A percentile compares a stretch with the other conserved stretches of the same genome.
Evolutionary conservation across 2,113 vertebrate species (phyloP).

Genomic region (Dinomys branickii): DNA sequence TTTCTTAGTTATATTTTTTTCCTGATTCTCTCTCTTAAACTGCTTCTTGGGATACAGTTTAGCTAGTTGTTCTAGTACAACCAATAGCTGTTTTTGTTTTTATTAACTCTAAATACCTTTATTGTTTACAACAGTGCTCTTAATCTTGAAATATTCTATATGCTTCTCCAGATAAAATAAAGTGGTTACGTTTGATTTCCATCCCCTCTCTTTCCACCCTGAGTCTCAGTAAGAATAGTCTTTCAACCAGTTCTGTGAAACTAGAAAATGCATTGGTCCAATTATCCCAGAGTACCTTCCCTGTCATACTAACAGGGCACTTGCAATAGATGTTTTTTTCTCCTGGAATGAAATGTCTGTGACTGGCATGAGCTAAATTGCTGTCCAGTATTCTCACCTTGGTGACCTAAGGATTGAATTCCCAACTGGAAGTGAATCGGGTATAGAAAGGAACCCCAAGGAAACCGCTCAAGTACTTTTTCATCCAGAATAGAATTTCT

Average conservation of each 20-base stretch:
- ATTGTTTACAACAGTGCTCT: background rate
- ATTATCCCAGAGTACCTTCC: background rate
- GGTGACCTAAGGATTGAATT: too few relatives aligned
- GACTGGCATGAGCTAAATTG: background rate
- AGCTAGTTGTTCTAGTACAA: background rate
- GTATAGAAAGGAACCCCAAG: background rate
- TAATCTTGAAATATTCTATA: background rate
- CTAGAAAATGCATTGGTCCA: background rate
- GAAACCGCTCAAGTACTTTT: too few relatives aligned
- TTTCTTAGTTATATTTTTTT: background rate
- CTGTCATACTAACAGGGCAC: background rate
- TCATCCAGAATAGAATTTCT: background rate
- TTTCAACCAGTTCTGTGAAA: background rate
- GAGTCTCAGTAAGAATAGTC: background rate
- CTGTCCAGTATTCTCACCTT: background rate
- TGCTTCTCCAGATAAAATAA: background rate
- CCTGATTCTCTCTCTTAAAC: background rate
- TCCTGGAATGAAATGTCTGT: background rate
- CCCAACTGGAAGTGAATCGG: background rate
- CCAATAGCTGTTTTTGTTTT: background rate
- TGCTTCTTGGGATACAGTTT: background rate
- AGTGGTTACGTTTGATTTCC: background rate
- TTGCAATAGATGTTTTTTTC: background rate
- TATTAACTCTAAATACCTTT: background rate
- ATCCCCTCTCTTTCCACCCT: background rate